Conservation (phyloP, 2,888 invertebrate genomes). For the Oxystoma pomonae region DNA sequence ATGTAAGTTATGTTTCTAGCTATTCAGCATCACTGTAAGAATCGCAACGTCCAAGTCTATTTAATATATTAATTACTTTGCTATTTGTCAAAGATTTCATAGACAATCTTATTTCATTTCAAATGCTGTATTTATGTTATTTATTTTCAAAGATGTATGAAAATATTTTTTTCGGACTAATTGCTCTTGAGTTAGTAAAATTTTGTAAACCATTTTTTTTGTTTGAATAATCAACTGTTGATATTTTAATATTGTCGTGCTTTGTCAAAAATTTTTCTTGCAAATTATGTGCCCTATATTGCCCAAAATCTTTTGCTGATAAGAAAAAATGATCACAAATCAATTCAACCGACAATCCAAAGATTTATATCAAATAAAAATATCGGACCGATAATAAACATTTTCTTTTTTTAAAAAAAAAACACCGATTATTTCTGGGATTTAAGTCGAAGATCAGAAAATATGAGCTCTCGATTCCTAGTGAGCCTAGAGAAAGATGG, state of each 20-base stretch:
- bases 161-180: not conserved
- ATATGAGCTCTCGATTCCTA: too few species aligned
- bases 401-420: too few species aligned
- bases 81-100: constrained; percentile 21
- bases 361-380: too few species aligned
- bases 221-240: not conserved
- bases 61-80: constrained; percentile 20
- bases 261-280: not conserved
- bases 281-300: not conserved
- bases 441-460: too few species aligned
- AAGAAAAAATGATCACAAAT: too few species aligned
- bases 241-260: not conserved
- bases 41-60: constrained; percentile 22
- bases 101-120: constrained; percentile 11
- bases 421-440: too few species aligned
- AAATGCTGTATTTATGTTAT: not conserved
- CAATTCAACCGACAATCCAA: too few species aligned
- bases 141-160: not conserved
- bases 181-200: not conserved
- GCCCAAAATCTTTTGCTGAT: not conserved
- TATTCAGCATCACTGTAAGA: constrained; percentile 18
- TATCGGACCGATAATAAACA: too few species aligned
- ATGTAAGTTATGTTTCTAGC: constrained; percentile 24
- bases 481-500: too few species aligned
- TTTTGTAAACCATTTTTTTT: not conserved